phyloP scores from a whole-genome alignment of 2,888 invertebrate genomes.

The Selenia dentaria region DNA sequence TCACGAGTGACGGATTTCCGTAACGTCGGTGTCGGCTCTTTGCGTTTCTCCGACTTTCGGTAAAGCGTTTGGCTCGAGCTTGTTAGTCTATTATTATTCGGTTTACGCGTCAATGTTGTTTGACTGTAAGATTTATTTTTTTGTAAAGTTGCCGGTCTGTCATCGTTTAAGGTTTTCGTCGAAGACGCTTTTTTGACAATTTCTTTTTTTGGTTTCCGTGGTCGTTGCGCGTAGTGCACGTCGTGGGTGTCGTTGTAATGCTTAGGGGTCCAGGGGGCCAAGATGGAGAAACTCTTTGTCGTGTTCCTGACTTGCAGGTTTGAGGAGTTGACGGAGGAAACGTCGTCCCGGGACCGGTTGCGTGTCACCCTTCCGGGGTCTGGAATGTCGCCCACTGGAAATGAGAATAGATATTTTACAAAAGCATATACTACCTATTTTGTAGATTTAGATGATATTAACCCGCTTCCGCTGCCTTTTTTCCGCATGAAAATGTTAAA shows the following conservation, averaged over 20 bases:
- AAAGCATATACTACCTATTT: no score
- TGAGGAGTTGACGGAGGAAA: constrained; percentile 87
- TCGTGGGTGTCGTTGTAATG: constrained; percentile 90
- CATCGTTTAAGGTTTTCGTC: constrained; percentile 59
- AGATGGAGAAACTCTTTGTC: constrained; percentile 91
- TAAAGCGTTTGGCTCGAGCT: constrained; percentile 71
- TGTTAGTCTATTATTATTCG: constrained; percentile 62
- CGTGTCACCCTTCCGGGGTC: constrained; percentile 86
- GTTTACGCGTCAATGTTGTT: constrained; percentile 64
- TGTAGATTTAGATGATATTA: no score
- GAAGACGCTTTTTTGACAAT: constrained; percentile 74
- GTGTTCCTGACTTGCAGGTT: constrained; percentile 89
- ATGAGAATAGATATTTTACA: background rate
- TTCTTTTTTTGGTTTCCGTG: constrained; percentile 64
- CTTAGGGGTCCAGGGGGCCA: constrained; percentile 93
- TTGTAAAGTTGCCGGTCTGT: constrained; percentile 63
- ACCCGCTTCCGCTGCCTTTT: no score
- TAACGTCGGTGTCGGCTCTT: constrained; percentile 60
- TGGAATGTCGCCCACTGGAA: constrained; percentile 91
- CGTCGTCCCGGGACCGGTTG: constrained; percentile 90
- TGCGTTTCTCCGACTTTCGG: constrained; percentile 74
- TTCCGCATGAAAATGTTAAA: no score
- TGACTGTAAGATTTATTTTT: constrained; percentile 79
- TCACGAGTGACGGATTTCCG: constrained; percentile 69
- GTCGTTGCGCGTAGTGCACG: constrained; percentile 90